These are phyloP conservation scores for Brachyptera risi DNA, from an alignment of 2,888 invertebrate genomes.

Conservation along the genomic window DNA sequence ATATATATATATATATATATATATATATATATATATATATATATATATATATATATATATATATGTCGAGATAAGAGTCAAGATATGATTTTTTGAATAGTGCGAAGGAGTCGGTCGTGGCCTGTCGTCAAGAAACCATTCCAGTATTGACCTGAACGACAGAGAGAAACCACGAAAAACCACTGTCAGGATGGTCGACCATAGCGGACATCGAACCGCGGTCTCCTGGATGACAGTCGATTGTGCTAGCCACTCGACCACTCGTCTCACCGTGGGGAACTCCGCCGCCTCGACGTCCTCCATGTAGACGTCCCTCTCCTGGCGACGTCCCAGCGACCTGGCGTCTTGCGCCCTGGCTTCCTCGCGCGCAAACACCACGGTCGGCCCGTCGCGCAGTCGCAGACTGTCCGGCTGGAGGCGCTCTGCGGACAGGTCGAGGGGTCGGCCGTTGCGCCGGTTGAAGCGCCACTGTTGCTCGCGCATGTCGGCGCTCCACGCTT, in stretches of 20 bases:
- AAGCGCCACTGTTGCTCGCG: slow-evolving; percentile 60
- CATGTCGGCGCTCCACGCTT: slow-evolving; percentile 84
- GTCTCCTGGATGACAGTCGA: too few species aligned
- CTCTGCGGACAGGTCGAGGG: slow-evolving; percentile 12
- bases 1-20: too few species aligned
- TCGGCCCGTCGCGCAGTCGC: slow-evolving; percentile 49
- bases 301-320: slow-evolving; percentile 54
- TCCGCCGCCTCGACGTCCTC: slow-evolving; percentile 54
- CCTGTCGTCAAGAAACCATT: too few species aligned
- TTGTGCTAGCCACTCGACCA: not conserved
- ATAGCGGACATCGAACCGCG: too few species aligned
- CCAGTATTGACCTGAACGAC: too few species aligned
- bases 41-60: too few species aligned
- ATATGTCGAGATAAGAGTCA: too few species aligned
- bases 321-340: slow-evolving; percentile 38
- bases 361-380: slow-evolving; percentile 37
- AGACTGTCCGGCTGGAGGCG: slow-evolving; percentile 32
- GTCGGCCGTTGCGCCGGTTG: slow-evolving; percentile 56
- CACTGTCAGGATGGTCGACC: too few species aligned
- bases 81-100: too few species aligned
- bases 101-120: too few species aligned
- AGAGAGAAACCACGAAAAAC: too few species aligned
- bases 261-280: slow-evolving; percentile 15
- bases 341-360: slow-evolving; percentile 32
- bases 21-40: too few species aligned